Evolutionary conservation across 2,113 vertebrate genomes (phyloP), one percentile per base, ranked within the genome.

Genomic region (Puffinus mauretanicus): DNA sequence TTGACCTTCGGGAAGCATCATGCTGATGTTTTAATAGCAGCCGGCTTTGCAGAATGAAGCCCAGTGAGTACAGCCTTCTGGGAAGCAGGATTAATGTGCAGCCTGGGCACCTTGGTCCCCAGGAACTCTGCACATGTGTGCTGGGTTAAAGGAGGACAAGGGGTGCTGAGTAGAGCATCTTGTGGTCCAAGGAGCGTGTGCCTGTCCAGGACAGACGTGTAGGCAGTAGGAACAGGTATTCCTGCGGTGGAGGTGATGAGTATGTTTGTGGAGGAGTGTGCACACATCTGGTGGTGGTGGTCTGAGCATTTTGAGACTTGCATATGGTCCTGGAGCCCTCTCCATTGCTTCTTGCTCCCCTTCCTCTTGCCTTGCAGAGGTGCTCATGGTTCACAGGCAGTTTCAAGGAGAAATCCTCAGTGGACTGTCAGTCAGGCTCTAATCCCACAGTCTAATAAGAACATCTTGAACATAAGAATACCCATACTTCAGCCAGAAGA

Each of bases 1-100:
- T 51, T 98, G 98, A 98, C 98, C 98, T 98, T 97, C 94, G 95
- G 32, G 30, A 97, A 96, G 96, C 93, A 93, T 91, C 86, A 80
- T 42, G 94, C 94, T 97, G 97, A 97, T 97, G 97, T 98, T 98
- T 97, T 97, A 98, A 98, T 97, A 98, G 97, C 97, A 96, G 95
- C 85, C 66, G 12, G 97, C 90, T 97, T 94, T 95, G 97, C 95
- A 72, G 94, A 86, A 44, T 3, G 8, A 80, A 94, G 88, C 78
- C 83, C 82, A 19, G 72, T 0, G 27, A 92, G 32, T 5, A 15
- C 46, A 92, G 9, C 70, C 64, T 93, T 77, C 64, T 5, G 16
- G 86, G 90, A 94, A 82, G 36, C 13, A 52, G 94, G 67, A 97
- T 95, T 89, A 91, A 79, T n/a, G 17, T 70, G 42, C 36, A 87